Evolutionary conservation across 2,888 invertebrate genomes (phyloP), one percentile per base, ranked within the genome.

Genomic region (Scelioninae gen. 1): DNA sequence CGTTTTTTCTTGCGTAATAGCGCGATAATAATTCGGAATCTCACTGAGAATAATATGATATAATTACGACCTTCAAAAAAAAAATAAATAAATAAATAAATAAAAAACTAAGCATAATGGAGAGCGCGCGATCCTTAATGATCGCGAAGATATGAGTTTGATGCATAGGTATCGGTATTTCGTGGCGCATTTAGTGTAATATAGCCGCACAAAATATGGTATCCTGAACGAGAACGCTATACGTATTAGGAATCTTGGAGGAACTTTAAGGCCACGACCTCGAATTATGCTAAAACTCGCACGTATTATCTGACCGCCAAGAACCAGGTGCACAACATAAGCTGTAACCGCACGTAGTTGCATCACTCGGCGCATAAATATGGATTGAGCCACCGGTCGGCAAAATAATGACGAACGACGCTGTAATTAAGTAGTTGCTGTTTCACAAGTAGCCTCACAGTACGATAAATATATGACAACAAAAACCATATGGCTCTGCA

Each of bases 301-400:
- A 76, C 83, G 83, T 65, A 80, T 76, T 83, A 80, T 65, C 83
- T 76, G 79, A 79, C 84, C 85, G 84, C 68, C 77, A 62, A 53
- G 82, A 82, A 84, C 86, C 87, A 87, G 87, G 86, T 87, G 87
- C 84, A 83, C 72, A 84, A 45, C 83, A 56, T 68, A 69, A 76
- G 85, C 84, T 68, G 80, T 81, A 78, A 82, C 79, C 82, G 84
- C 84, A 78, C 79, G 72, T 65, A 80, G 85, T 87, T 87, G 84
- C 87, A 85, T 84, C 87, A 86, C 85, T 71, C 77, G 65, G 79
- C 84, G 85, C 81, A 86, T 88, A 86, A 86, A 88, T 88, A 88
- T 87, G 85, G 85, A 88, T 88, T 82, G 83, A 82, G 76, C 56
- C 80, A 79, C 76, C 82, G 78, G 74, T 81, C 79, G 83, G 65